These are phyloP conservation scores for Chelmon rostratus DNA, from an alignment of 2,797 vertebrate genomes.

Conservation along the genomic window DNA sequence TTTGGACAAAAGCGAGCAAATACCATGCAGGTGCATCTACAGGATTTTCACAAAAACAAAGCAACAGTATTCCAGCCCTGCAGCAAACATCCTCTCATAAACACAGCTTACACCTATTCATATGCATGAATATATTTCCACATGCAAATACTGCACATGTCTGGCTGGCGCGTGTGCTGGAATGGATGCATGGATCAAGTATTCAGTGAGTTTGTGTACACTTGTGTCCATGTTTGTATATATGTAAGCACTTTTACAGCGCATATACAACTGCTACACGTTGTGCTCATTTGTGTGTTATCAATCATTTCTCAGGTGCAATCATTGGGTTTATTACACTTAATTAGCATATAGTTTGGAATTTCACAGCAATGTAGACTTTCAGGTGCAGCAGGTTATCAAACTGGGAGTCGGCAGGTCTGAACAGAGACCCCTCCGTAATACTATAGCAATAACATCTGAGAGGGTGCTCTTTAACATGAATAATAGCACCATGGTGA, in stretches of 20 bases:
- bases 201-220: not conserved
- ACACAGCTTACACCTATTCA: not conserved
- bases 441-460: slow-evolving; percentile 11
- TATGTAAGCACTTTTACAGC: not conserved
- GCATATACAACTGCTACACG: not conserved
- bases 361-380: slow-evolving; percentile 28
- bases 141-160: not conserved
- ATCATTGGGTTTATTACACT: not conserved
- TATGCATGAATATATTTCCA: not conserved
- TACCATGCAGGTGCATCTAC: slow-evolving; percentile 36
- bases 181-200: not conserved
- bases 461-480: not conserved
- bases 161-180: not conserved
- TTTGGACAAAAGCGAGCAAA: slow-evolving; percentile 33
- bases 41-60: slow-evolving; percentile 32
- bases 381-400: slow-evolving; percentile 59
- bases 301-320: slow-evolving; percentile 9
- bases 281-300: not conserved
- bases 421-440: slow-evolving; percentile 33
- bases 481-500: slow-evolving; percentile 21
- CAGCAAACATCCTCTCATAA: slow-evolving; percentile 6
- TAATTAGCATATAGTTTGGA: slow-evolving; percentile 17
- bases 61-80: slow-evolving; percentile 9
- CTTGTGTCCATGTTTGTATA: not conserved
- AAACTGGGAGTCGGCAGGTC: slow-evolving; percentile 43